Evolutionary conservation across 2,888 invertebrate genomes (phyloP), one percentile per base, ranked within the genome.

Genomic region (Ophioninae sp.): DNA sequence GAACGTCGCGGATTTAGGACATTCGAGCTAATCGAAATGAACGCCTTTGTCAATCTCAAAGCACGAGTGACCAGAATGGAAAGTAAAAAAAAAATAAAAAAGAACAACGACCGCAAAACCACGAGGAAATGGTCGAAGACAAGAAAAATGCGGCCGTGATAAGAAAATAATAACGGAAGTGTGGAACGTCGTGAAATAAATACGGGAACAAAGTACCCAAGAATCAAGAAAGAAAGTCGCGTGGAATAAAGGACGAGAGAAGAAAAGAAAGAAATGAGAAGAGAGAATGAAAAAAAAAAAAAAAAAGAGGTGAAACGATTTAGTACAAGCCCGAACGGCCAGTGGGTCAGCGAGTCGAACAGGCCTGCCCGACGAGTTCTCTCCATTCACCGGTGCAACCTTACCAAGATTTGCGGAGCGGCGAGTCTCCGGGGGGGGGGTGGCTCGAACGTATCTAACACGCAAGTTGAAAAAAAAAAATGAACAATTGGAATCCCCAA

Each of bases 341-440:
- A 86, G 86, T 86, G 85, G 86, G 86, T 86, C 86, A 86, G 84
- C 84, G 82, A 85, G 86, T 73, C 82, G 83, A 75, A 39, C 65
- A 78, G 64, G 79, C 79, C 39, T 79, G 67, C 73, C 76, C 76
- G 76, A 83, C 79, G 58, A 73, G 77, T 83, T 79, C 79, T 75
- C 85, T 75, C 85, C 85, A 83, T 86, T 86, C 85, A 85, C 83
- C 81, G 75, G 76, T 59, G 81, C 83, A 81, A 75, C 64, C 67
- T 79, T 68, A 67, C 56, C 79, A 76, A 71, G 65, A 79, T 76
- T 82, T 67, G 67, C 72, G 41, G 65, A 39, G 22, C n/a, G n/a
- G 20, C 9, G 10, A 71, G 58, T 20, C n/a, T n/a, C 13, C n/a
- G 20, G 51, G 13, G 51, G 17, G 6, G 5, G 17, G 23, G 13